These are phyloP conservation scores for Eretmodus cyanostictus DNA, from an alignment of 2,113 vertebrate species.

Conservation along the genomic window DNA sequence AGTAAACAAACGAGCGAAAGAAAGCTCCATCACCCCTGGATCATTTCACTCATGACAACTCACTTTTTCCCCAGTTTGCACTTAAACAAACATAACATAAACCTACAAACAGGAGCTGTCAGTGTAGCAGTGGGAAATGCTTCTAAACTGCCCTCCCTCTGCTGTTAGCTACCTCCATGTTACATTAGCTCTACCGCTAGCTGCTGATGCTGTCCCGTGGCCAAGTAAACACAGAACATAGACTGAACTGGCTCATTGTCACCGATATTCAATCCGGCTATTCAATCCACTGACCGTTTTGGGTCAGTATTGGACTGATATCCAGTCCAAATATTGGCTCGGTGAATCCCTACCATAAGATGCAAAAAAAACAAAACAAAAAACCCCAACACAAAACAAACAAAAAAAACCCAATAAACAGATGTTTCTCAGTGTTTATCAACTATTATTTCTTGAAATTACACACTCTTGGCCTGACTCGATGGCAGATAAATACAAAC, in stretches of 20 bases:
- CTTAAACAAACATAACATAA: not conserved
- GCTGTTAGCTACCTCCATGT: not conserved
- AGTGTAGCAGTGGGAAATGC: not conserved
- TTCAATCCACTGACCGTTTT: not conserved
- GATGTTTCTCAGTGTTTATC: not conserved
- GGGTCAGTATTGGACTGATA: not conserved
- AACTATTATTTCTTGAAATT: not conserved
- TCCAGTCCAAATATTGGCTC: not conserved
- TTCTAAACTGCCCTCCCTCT: not conserved
- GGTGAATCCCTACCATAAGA: not conserved
- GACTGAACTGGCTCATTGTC: not conserved
- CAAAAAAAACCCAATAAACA: rapidly evolving
- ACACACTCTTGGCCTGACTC: not conserved
- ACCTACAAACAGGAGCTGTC: not conserved
- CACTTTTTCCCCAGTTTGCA: not conserved
- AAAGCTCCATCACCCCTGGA: not conserved
- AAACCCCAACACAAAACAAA: rapidly evolving
- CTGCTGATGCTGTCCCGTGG: not conserved
- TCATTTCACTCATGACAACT: not conserved
- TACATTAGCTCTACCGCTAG: not conserved
- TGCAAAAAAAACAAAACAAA: not conserved
- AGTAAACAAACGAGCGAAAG: not conserved
- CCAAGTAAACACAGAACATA: not conserved
- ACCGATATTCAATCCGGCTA: not conserved
- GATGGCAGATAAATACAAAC: not conserved